Conservation (phyloP, 2,797 vertebrate genomes). For the Agapornis canus region DNA sequence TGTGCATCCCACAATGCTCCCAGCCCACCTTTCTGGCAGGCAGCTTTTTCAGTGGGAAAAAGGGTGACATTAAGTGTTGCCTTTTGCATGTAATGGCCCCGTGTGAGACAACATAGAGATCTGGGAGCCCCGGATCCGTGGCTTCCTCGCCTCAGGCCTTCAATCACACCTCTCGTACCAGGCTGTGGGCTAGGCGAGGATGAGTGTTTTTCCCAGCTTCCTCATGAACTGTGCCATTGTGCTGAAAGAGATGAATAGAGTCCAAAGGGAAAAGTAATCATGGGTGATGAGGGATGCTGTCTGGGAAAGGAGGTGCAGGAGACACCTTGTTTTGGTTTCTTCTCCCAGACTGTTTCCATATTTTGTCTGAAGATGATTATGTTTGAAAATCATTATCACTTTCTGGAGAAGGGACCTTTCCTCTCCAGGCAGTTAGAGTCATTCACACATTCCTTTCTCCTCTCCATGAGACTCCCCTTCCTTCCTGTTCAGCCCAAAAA, state of each 20-base stretch:
- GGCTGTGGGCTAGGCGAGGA: background rate
- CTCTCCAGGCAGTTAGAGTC: background rate
- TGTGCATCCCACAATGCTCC: background rate
- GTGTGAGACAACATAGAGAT: background rate
- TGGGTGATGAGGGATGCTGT: slow-evolving; percentile 55
- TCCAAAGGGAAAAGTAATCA: background rate
- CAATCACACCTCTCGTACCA: background rate
- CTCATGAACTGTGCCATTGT: background rate
- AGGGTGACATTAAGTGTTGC: background rate
- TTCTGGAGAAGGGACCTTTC: background rate
- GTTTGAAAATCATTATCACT: background rate
- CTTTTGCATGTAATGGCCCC: background rate
- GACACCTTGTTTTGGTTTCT: slow-evolving; percentile 47
- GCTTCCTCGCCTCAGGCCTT: slow-evolving; percentile 1
- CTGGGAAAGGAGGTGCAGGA: slow-evolving; percentile 49
- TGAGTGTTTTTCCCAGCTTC: background rate
- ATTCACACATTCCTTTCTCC: background rate
- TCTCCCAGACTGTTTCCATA: background rate
- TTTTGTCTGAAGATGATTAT: background rate
- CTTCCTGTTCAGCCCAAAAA: background rate
- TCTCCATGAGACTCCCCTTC: background rate
- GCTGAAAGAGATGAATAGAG: slow-evolving; percentile 13
- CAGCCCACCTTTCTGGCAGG: background rate
- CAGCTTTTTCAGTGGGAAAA: background rate
- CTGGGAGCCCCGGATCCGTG: accelerated